Evolutionary conservation across 1,140 invertebrate species (phyloP), one percentile per base, ranked within the genome.

Genomic region (Littorina saxatilis): DNA sequence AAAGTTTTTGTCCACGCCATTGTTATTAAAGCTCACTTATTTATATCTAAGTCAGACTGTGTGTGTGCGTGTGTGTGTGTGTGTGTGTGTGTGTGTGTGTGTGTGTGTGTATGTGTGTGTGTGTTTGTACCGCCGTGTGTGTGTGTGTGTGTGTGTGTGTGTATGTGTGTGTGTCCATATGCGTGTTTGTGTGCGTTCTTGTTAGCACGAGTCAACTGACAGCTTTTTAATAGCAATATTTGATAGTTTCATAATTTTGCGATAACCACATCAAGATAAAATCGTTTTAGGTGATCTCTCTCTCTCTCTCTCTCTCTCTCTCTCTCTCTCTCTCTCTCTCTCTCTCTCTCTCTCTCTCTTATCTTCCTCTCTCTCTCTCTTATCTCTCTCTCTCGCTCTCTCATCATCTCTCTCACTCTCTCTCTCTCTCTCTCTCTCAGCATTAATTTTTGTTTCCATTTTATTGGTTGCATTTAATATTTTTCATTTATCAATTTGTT

Each of bases 61-160:
- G 61, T 63, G 61, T 63, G 61, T 63, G 61, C 32, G 61, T 63
- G 61, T 63, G 61, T 32, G 61, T 63, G 61, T 63, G 61, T 32
- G 61, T 63, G 61, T 63, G 61, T 63, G 27, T 1, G 61, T 63
- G 61, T 29, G 61, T 35, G 61, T 29, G 61, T 63, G 61, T 32
- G 27, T 32, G 61, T 63, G 61, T 32, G 61, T 32, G 61, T 35
- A 4, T 63, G 61, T 35, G 61, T 32, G 61, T 32, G 61, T 32
- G 27, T 27, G 61, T 1, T n/a, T 29, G 61, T 63, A 32, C 7
- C 0, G 29, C 5, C 7, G 61, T 63, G n/a, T 29, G n/a, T 63
- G 61, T 29, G 27, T 63, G 61, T 32, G 61, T 63, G 1, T 63
- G 61, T 32, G 55, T 58, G 55, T 23, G n/a, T 27, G 55, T 23